These are phyloP conservation scores for Sebastolobus altivelis DNA, from an alignment of 2,797 vertebrate species.

Conservation along the genomic window DNA sequence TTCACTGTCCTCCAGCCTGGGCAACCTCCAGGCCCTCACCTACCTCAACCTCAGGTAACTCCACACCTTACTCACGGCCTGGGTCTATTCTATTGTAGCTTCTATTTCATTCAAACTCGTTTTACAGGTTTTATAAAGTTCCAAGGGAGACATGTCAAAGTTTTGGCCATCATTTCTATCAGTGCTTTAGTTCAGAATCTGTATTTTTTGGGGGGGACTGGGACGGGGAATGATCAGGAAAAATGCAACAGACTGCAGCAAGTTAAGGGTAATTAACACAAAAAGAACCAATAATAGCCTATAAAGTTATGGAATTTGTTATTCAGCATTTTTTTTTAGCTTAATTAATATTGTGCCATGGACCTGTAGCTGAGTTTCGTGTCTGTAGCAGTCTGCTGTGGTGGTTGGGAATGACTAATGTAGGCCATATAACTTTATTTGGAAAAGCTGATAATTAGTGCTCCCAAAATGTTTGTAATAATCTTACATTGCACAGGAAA, in stretches of 20 bases:
- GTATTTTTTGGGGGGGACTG: not conserved
- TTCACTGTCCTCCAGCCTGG: constrained; percentile 86
- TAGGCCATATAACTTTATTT: not conserved
- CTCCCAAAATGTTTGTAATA: not conserved
- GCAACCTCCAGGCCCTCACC: constrained; percentile 92
- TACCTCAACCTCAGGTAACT: constrained; percentile 95
- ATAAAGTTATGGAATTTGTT: not conserved
- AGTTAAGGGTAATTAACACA: not conserved
- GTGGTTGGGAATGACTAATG: not conserved
- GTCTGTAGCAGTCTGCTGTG: not conserved
- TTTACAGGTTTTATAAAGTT: not conserved
- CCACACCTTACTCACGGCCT: not conserved
- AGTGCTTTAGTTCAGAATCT: not conserved
- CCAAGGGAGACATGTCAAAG: not conserved
- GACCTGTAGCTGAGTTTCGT: not conserved
- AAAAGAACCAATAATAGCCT: not conserved
- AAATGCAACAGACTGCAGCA: not conserved
- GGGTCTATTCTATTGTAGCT: not conserved
- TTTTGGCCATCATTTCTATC: not conserved
- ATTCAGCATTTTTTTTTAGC: not conserved
- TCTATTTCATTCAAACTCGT: not conserved
- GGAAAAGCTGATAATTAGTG: not conserved
- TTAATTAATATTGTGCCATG: too few species aligned
- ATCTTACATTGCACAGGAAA: not conserved
- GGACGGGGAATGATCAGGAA: not conserved